Evolutionary conservation across 1,140 invertebrate species (phyloP).

Genomic region (Uloborus diversus): DNA sequence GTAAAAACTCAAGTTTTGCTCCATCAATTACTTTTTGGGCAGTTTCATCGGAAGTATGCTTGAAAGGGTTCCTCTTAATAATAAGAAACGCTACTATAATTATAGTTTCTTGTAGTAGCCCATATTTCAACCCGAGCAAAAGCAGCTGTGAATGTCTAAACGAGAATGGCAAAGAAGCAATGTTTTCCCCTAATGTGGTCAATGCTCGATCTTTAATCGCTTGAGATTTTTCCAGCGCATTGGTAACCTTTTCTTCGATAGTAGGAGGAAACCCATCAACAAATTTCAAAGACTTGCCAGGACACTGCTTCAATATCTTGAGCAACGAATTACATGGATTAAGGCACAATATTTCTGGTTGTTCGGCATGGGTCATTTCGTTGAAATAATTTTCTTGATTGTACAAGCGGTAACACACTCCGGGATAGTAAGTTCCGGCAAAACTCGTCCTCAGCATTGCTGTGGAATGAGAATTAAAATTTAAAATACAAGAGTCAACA

Average conservation of each 20-base stretch:
- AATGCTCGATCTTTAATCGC: constrained; percentile 20
- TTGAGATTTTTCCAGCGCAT: constrained; percentile 11
- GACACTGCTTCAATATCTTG: constrained; percentile 25
- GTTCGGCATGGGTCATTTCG: constrained; percentile 21
- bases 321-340: constrained; percentile 44
- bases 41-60: constrained; percentile 1
- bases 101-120: constrained; percentile 14
- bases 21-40: constrained; percentile 2
- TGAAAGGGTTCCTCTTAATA: background rate
- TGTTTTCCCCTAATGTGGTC: constrained; percentile 21
- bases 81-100: constrained; percentile 26
- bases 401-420: constrained; percentile 35
- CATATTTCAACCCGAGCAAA: background rate
- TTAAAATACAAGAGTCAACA: background rate
- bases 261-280: constrained; percentile 1
- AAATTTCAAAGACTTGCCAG: constrained; percentile 5
- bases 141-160: constrained; percentile 31
- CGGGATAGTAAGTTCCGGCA: constrained; percentile 6
- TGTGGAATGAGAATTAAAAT: constrained; percentile 23
- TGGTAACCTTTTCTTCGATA: constrained; percentile 7
- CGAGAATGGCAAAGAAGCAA: constrained; percentile 23
- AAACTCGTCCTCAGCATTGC: constrained; percentile 16
- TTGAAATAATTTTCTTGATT: constrained; percentile 29
- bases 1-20: constrained; percentile 14
- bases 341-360: constrained; percentile 20